Percentiles rank a stretch among this genome's conserved stretches.
These are phyloP conservation scores for Neocrepidodera transversa DNA, from an alignment of 2,888 invertebrate genomes.

Conservation along the genomic window DNA sequence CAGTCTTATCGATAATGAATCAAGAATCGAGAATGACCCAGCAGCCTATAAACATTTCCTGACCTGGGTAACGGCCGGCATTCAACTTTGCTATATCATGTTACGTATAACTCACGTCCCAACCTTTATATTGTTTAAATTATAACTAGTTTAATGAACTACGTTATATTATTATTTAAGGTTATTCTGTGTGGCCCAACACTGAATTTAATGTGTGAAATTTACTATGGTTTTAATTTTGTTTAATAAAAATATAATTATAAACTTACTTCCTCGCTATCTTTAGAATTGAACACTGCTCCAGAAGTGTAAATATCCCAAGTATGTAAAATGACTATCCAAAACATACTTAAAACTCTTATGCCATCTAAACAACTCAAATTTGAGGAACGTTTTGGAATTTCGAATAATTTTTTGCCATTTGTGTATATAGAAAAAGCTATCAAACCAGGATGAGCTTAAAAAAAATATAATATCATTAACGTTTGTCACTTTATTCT, in stretches of 20 bases:
- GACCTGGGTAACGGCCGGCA: too few species aligned
- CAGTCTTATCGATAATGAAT: too few species aligned
- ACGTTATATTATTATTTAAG: too few species aligned
- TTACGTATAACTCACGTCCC: too few species aligned
- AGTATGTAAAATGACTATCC: constrained; percentile 60
- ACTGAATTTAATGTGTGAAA: too few species aligned
- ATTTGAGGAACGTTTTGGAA: constrained; percentile 25
- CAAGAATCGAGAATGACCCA: too few species aligned
- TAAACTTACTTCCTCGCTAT: constrained; percentile 32
- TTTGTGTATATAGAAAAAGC: constrained; percentile 37
- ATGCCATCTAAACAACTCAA: constrained; percentile 41
- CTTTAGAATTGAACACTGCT: constrained; percentile 36
- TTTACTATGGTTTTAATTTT: too few species aligned
- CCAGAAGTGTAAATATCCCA: constrained; percentile 44
- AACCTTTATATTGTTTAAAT: too few species aligned
- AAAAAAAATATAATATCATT: background rate
- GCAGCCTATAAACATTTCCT: too few species aligned
- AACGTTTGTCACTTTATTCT: background rate
- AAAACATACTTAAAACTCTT: constrained; percentile 59
- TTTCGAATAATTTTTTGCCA: constrained; percentile 34
- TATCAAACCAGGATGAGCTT: constrained; percentile 15
- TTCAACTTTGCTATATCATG: too few species aligned
- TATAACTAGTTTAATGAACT: too few species aligned
- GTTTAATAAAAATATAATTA: background rate
- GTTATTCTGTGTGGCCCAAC: too few species aligned